Evolutionary conservation across 2,113 vertebrate genomes (phyloP).

Genomic region (Myocastor coypus): DNA sequence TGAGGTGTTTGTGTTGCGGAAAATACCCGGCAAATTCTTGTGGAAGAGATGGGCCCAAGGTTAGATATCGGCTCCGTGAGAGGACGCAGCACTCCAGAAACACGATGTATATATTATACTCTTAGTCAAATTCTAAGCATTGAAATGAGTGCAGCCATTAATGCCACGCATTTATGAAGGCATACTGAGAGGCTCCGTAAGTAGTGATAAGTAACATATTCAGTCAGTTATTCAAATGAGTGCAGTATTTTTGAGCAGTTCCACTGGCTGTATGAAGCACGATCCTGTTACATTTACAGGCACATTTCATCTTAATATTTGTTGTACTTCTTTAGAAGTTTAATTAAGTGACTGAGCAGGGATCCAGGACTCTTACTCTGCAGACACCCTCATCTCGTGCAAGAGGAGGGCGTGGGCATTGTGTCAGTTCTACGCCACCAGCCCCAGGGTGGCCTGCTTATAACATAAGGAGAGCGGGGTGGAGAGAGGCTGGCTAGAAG

Average conservation of each 20-base stretch:
- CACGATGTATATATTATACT: too few species aligned
- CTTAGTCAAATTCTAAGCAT: background rate
- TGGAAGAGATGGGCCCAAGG: background rate
- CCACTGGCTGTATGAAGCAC: background rate
- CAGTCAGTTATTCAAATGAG: background rate
- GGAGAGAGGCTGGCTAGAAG: too few species aligned
- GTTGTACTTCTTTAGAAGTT: too few species aligned
- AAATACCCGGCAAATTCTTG: constrained; percentile 3
- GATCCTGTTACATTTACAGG: background rate
- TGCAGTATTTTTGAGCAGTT: background rate
- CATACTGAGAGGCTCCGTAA: background rate
- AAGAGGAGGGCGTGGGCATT: too few species aligned
- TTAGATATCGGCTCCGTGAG: background rate
- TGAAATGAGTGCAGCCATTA: background rate
- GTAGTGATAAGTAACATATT: background rate
- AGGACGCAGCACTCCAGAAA: background rate
- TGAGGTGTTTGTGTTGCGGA: constrained; percentile 49
- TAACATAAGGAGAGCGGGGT: too few species aligned
- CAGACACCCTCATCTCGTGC: too few species aligned
- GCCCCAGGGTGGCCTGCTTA: too few species aligned
- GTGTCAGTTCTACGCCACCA: too few species aligned
- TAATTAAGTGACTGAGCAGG: too few species aligned
- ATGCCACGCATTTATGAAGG: background rate
- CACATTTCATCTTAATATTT: background rate
- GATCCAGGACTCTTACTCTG: too few species aligned